A percentile compares a stretch with the other conserved stretches of the same genome.
Evolutionary conservation across 2,888 invertebrate species (phyloP).

Genomic region (Caenorhabditis japonica): DNA sequence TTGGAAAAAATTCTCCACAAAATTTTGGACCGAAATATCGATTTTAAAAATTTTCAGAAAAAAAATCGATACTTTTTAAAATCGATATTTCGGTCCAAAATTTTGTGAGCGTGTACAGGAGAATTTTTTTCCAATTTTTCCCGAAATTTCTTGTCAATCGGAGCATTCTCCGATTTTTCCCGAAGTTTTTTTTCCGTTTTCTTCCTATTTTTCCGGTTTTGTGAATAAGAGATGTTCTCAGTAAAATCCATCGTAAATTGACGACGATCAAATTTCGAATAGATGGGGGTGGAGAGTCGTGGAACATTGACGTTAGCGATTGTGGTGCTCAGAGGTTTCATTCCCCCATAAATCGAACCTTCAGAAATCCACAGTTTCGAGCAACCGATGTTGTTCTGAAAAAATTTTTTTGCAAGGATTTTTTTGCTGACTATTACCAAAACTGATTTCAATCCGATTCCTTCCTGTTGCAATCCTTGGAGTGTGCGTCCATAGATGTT

Average conservation of each 20-base stretch:
- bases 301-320: conserved; percentile 8
- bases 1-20: too few relatives aligned
- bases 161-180: too few relatives aligned
- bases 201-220: neutral
- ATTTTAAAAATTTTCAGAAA: too few relatives aligned
- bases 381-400: conserved; percentile 31
- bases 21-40: too few relatives aligned
- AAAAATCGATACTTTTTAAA: too few relatives aligned
- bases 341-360: neutral
- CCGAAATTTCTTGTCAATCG: too few relatives aligned
- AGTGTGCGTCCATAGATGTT: conserved; percentile 37
- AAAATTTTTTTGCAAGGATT: too few relatives aligned
- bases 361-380: conserved; percentile 15
- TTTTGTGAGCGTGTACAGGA: too few relatives aligned
- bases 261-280: neutral
- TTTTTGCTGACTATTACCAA: conserved; percentile 4
- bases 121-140: too few relatives aligned
- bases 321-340: conserved; percentile 7
- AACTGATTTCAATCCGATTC: conserved; percentile 6
- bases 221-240: neutral
- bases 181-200: neutral
- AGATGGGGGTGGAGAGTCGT: conserved; percentile 14
- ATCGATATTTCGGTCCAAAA: too few relatives aligned
- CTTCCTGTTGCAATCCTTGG: conserved; percentile 4
- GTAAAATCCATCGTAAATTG: conserved; percentile 11